Base-by-base conservation (phyloP, 2,888 invertebrate species). In the Perithous albicinctus region DNA sequence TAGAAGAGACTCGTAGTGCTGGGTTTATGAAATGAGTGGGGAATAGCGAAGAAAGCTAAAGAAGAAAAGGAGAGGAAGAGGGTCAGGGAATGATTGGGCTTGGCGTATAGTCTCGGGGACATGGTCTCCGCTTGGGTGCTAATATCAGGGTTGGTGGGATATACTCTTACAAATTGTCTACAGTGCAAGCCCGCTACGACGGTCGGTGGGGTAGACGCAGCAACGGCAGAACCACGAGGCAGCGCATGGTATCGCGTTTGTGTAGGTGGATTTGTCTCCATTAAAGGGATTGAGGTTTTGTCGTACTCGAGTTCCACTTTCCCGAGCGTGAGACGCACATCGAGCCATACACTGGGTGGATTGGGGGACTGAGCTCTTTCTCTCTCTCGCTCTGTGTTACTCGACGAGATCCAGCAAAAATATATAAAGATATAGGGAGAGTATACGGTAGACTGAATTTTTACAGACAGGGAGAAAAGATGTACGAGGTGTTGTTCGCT, bases 281-380 rank as follows among this genome's bases (percentile, higher is more conserved):
- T 91, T 92, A 91, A 91, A 91, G 90, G 90, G 91, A 91, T 92
- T 90, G 90, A 90, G 91, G 91, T 91, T 92, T 91, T 91, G 90
- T 91, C 91, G 89, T 88, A 88, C 87, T 90, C 87, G 87, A 88
- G 88, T 87, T 87, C 88, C 87, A 89, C 89, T 89, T 88, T 88
- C 87, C 83, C 83, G 72, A 35, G 61, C 78, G 67, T 38, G 66
- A 67, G 43, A 73, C 70, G 64, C 59, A 66, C 59, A 56, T 48
- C 35, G 63, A 51, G 59, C 70, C 48, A 59, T 79, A 74, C 69
- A 51, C 67, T 46, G 32, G 43, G 26, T 70, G 69, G 59, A 78
- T 73, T 66, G 35, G 15, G 61, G 51, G 56, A 48, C 76, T 43
- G 43, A 20, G 54, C 23, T 54, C 43, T 56, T 32, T 23, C 29